phyloP scores from a whole-genome alignment of 2,113 vertebrate genomes.

The Uropsilus gracilis region DNA sequence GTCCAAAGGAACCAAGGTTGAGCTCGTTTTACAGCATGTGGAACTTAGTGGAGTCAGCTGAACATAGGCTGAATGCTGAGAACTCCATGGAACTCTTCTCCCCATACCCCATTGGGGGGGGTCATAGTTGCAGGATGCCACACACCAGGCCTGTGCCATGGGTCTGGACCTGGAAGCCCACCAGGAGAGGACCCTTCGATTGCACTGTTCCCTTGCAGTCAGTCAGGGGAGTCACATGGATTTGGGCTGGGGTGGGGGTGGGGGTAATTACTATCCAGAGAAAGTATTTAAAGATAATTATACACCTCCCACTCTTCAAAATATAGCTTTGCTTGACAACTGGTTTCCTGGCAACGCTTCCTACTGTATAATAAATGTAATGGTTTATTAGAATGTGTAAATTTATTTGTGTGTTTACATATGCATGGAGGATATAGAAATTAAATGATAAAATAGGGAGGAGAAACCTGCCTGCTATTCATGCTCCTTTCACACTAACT shows the following conservation, averaged over 20 bases:
- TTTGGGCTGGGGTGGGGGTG: conserved; percentile 71
- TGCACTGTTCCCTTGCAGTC: conserved; percentile 50
- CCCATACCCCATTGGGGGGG: too few species aligned
- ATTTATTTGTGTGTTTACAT: conserved; percentile 59
- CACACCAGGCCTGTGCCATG: neutral
- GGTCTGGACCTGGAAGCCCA: neutral
- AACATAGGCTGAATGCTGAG: neutral
- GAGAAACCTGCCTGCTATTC: conserved; percentile 53
- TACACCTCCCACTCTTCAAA: conserved; percentile 87
- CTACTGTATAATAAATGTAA: conserved; percentile 83
- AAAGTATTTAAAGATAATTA: conserved; percentile 90
- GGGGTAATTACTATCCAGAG: conserved; percentile 86
- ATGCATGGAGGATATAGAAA: conserved; percentile 47
- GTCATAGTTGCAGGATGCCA: neutral
- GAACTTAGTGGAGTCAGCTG: neutral
- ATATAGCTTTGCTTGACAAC: conserved; percentile 88
- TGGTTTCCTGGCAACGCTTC: conserved; percentile 87
- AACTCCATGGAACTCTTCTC: neutral
- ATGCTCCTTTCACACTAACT: neutral
- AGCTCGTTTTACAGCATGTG: neutral
- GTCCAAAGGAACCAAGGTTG: neutral
- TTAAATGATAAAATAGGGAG: conserved; percentile 73
- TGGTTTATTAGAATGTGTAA: conserved; percentile 79
- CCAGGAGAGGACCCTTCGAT: neutral
- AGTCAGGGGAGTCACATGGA: conserved; percentile 72